Conservation (phyloP, 2,113 vertebrate genomes). For the Pseudonaja textilis region DNA sequence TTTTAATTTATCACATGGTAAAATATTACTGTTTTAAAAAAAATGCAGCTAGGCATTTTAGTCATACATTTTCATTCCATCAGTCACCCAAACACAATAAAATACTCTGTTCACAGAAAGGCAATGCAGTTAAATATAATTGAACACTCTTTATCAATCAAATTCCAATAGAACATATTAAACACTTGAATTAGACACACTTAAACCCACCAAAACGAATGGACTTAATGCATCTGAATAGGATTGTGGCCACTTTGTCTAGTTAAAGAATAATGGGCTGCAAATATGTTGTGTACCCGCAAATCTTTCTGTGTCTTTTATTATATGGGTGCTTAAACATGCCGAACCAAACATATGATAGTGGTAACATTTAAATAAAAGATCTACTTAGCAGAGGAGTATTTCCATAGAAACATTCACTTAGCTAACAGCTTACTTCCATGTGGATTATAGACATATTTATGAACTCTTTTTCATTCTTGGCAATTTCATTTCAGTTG, state of each 20-base stretch:
- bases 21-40: slow-evolving; percentile 22
- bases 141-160: slow-evolving; percentile 39
- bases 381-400: slow-evolving; percentile 5
- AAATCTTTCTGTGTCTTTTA: background rate
- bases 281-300: background rate
- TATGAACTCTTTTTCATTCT: slow-evolving; percentile 1
- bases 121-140: slow-evolving; percentile 21
- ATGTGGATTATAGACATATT: background rate
- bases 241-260: background rate
- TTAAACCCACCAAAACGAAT: background rate
- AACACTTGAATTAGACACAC: background rate
- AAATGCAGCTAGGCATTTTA: slow-evolving; percentile 37
- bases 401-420: background rate
- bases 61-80: slow-evolving; percentile 19
- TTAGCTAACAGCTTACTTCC: background rate
- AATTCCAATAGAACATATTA: slow-evolving; percentile 25
- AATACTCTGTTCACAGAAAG: slow-evolving; percentile 47
- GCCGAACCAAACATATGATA: background rate
- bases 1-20: slow-evolving; percentile 50
- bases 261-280: background rate
- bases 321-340: slow-evolving; percentile 4
- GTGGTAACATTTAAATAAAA: slow-evolving; percentile 24
- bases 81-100: slow-evolving; percentile 40
- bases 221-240: background rate
- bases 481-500: background rate